phyloP scores from a whole-genome alignment of 2,797 vertebrate species.

The Urosaurus nigricauda region DNA sequence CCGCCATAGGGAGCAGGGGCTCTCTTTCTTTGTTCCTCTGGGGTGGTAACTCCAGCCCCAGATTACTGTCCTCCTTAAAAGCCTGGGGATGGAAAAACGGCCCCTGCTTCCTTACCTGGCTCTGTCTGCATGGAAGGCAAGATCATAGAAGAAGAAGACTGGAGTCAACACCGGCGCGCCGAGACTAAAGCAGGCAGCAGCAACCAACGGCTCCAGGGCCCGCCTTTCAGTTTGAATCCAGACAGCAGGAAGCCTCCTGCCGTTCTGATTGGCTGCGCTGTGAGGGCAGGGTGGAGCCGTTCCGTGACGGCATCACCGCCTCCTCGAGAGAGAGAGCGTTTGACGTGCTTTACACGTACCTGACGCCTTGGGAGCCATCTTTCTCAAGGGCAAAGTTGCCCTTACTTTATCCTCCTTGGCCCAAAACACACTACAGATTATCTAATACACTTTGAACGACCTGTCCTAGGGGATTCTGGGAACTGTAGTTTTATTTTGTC shows the following conservation, averaged over 20 bases:
- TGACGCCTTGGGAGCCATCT: not conserved
- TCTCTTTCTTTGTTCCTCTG: not conserved
- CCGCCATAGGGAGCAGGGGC: rapidly evolving
- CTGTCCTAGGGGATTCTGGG: too few relatives aligned
- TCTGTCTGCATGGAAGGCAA: too few relatives aligned
- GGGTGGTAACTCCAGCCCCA: too few relatives aligned
- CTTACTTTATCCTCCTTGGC: not conserved
- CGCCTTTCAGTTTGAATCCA: constrained; percentile 42
- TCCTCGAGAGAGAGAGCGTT: not conserved
- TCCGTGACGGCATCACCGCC: not conserved
- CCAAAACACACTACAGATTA: too few relatives aligned
- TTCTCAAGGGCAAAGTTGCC: not conserved
- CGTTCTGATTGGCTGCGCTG: constrained; percentile 16
- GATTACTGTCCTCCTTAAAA: too few relatives aligned
- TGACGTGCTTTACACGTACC: too few relatives aligned
- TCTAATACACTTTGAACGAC: too few relatives aligned
- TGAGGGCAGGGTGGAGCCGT: not conserved
- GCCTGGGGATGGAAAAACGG: too few relatives aligned
- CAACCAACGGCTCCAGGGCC: not conserved
- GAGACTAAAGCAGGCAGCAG: too few relatives aligned
- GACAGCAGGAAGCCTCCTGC: not conserved
- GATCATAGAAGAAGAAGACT: too few relatives aligned
- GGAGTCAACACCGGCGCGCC: too few relatives aligned
- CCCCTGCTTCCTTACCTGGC: not conserved
- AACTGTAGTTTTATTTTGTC: too few relatives aligned